These are phyloP conservation scores for Alloplasta piceator DNA, from an alignment of 2,888 invertebrate species.

Conservation along the genomic window DNA sequence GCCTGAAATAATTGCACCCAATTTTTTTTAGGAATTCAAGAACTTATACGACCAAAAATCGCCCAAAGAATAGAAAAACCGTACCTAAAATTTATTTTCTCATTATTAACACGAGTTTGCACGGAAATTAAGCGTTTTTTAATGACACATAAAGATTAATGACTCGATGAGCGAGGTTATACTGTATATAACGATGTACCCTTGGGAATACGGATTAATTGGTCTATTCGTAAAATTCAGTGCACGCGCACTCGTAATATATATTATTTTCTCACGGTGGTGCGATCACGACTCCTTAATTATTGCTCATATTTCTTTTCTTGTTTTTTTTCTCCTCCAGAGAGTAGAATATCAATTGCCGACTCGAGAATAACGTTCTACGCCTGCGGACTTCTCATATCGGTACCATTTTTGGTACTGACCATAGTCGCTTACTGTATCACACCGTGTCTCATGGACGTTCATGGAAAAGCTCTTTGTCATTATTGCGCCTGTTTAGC, in stretches of 20 bases:
- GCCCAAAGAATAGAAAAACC: no score
- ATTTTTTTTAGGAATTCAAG: no score
- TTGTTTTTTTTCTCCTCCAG: conserved; percentile 66
- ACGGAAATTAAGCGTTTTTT: no score
- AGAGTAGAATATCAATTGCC: conserved; percentile 59
- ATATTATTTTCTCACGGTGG: conserved; percentile 38
- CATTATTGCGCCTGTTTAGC: conserved; percentile 85
- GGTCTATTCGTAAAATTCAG: conserved; percentile 27
- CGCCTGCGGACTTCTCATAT: conserved; percentile 80
- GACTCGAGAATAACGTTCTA: conserved; percentile 77
- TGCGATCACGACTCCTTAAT: background rate
- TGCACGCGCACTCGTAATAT: background rate
- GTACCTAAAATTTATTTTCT: no score
- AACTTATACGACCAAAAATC: no score
- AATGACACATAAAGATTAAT: no score
- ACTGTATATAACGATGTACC: background rate
- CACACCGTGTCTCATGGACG: conserved; percentile 85
- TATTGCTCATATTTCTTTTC: conserved; percentile 27
- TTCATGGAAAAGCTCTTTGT: conserved; percentile 85
- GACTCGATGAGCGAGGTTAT: no score
- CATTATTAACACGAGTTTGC: no score
- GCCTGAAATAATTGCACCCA: no score
- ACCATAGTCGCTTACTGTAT: conserved; percentile 82
- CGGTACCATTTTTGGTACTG: conserved; percentile 82
- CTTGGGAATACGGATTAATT: conserved; percentile 38